Percentiles rank a stretch among this genome's conserved stretches.
phyloP scores from a whole-genome alignment of 2,888 invertebrate species.

The Myopa tessellatipennis region DNA sequence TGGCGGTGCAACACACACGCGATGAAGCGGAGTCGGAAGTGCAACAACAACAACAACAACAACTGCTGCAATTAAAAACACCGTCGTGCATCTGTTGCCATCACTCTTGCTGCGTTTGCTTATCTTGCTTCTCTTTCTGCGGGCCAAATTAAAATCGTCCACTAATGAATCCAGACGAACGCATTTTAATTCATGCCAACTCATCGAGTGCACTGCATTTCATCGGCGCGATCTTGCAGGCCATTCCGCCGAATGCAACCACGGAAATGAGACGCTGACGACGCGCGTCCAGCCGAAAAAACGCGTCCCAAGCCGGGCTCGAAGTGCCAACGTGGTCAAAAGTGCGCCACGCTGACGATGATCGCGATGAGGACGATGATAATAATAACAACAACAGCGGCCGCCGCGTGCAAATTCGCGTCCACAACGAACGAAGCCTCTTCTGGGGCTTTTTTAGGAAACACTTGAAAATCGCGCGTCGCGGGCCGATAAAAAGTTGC shows the following conservation, averaged over 20 bases:
- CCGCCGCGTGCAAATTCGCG: slow-evolving; percentile 7
- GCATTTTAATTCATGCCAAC: slow-evolving; percentile 3
- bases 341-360: background rate
- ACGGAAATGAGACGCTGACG: slow-evolving; percentile 41
- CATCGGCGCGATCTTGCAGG: slow-evolving; percentile 31
- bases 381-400: slow-evolving; percentile 19
- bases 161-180: background rate
- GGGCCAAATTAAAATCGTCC: background rate
- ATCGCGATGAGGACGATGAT: background rate
- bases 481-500: slow-evolving; percentile 59
- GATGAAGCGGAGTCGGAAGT: background rate
- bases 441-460: slow-evolving; percentile 20
- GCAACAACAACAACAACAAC: background rate
- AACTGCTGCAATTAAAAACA: background rate
- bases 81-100: slow-evolving; percentile 22
- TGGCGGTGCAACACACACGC: background rate
- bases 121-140: background rate
- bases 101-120: background rate
- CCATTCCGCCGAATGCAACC: slow-evolving; percentile 28
- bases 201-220: slow-evolving; percentile 4
- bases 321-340: slow-evolving; percentile 20
- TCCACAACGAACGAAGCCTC: background rate
- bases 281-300: slow-evolving; percentile 44
- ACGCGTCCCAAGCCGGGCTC: slow-evolving; percentile 23
- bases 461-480: slow-evolving; percentile 34